Base-by-base conservation (phyloP, 2,797 vertebrate species). In the Eulemur albifrons region DNA sequence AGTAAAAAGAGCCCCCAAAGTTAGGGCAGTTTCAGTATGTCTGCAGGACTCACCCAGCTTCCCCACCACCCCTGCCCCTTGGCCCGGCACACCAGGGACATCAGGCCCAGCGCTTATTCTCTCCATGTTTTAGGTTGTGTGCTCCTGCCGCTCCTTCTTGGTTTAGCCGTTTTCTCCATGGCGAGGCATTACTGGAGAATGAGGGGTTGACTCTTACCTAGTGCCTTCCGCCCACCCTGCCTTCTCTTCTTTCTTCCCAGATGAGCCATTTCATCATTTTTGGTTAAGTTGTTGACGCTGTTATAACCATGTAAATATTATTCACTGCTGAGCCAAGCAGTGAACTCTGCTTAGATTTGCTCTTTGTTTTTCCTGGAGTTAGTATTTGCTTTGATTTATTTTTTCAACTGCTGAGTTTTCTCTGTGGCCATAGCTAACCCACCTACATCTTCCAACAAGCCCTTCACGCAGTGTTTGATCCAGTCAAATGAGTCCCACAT, bases 351-450 rank as follows among this genome's bases (percentile, higher is more conserved):
- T 40, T 35, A 25, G 50, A 5, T 45, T 57, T 59, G 43, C 84
- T 52, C 75, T 95, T 83, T 85, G 52, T 88, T 85, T 91, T 89
- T 72, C 79, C 61, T 38, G 92, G 84, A 90, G 89, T 93, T 88
- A 27, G 32, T 38, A 30, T 67, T 85, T 35, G 59, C 93, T 59
- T 87, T 69, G 63, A 76, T 90, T 76, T 43, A 38, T 80, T 38
- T 77, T 65, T 70, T 38, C n/a, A 52, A 17, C 38, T 27, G 38
- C 76, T 7, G 85, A 30, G n/a, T 45, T 92, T 88, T n/a, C 86
- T 79, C 86, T 12, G 35, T 50, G 38, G 40, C 59, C n/a, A 2
- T 3, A 48, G 59, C 7, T 23, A 13, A 7, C 4, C n/a, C 14
- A n/a, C 21, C 32, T 5, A 1, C 27, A 1, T 54, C 30, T 63